Base-by-base conservation (phyloP, 2,797 vertebrate genomes). In the Crocodylus rhombifer region DNA sequence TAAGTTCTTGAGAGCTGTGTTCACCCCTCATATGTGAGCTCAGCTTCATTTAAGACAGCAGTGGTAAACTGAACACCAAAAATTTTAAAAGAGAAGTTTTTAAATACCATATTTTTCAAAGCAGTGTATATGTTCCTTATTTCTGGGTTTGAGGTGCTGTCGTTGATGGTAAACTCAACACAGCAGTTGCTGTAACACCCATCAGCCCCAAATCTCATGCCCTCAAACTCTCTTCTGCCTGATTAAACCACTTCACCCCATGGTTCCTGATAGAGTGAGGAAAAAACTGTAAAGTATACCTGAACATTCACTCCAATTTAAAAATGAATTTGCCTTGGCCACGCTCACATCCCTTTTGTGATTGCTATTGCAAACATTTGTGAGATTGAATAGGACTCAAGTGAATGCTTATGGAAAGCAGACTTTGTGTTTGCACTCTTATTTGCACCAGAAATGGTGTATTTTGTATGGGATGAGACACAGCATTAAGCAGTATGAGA, bases 241-340 rank as follows among this genome's bases (percentile, higher is more conserved):
- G 75, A 82, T 93, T 86, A 74, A 91, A 86, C 14, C 80, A 80
- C 21, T 87, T 91, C 28, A 77, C 13, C 12, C 90, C 17, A 8
- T 7, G 6, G 15, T 77, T 90, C 86, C 62, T 89, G 30, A 74
- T 74, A 77, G 30, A 86, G 88, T 17, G 14, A 26, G 15, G 5
- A 11, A 75, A 69, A 93, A 86, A 64, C 73, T 26, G 84, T 78
- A 78, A 90, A 82, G 76, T 51, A 63, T 7, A 77, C 56, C 73
- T 82, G 56, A 92, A 87, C 36, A 71, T 75, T 91, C 87, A 71
- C 28, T 51, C 79, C 80, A 91, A 21, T 87, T 86, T 30, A 84
- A 78, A 83, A n/a, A 75, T 77, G 69, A 64, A 95, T 89, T 95
- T 89, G 16, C 80, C 71, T 87, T 84, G 79, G 9, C 7, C 84